A percentile compares a stretch with the other conserved stretches of the same genome.
Evolutionary conservation across 2,797 vertebrate genomes (phyloP).

Genomic region (Enoplosus armatus): DNA sequence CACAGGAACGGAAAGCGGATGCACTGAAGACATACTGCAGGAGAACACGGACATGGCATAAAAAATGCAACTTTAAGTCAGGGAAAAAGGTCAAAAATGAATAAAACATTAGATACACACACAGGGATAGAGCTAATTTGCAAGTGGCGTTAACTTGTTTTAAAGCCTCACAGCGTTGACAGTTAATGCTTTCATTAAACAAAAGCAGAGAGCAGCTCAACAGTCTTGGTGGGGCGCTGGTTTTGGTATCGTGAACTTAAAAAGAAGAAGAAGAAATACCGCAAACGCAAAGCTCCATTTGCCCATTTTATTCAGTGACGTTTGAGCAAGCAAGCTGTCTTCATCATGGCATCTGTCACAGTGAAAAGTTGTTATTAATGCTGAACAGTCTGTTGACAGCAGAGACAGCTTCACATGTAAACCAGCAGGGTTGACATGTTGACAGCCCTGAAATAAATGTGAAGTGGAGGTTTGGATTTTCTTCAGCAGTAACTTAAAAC

Average conservation of each 20-base stretch:
- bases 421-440: constrained; percentile 17
- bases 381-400: constrained; percentile 2
- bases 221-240: background rate
- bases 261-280: constrained; percentile 3
- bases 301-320: constrained; percentile 37
- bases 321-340: constrained; percentile 22
- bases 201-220: constrained; percentile 2
- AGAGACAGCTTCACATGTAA: constrained; percentile 1
- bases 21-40: constrained; percentile 8
- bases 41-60: constrained; percentile 36
- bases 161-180: constrained; percentile 12
- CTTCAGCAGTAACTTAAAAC: background rate
- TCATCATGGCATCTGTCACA: constrained; percentile 37
- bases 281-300: constrained; percentile 1
- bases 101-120: constrained; percentile 59
- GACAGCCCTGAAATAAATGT: constrained; percentile 31
- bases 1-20: background rate
- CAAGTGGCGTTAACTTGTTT: constrained; percentile 1
- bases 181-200: constrained; percentile 12
- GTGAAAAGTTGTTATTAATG: constrained; percentile 46
- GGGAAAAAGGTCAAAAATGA: constrained; percentile 56
- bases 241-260: background rate
- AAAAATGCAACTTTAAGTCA: constrained; percentile 45
- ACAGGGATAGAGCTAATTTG: constrained; percentile 28
- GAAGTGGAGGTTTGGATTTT: constrained; percentile 31